These are phyloP conservation scores for Amazona finschi DNA, from an alignment of 2,797 vertebrate species.

Conservation along the genomic window DNA sequence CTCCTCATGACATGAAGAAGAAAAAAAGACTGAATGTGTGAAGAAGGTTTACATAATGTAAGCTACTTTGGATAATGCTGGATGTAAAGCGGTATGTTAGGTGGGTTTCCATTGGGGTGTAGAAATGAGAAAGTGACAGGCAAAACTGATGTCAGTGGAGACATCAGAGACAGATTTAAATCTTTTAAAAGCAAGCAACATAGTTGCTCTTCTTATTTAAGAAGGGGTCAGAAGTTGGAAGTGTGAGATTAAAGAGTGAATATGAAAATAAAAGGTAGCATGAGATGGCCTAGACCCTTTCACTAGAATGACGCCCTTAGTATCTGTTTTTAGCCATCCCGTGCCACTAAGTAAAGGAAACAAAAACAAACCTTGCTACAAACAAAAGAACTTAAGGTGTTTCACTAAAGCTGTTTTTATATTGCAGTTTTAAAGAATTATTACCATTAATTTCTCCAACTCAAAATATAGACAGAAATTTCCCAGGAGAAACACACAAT, in stretches of 20 bases:
- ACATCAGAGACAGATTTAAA: conserved; percentile 63
- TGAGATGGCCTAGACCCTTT: conserved; percentile 67
- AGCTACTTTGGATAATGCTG: conserved; percentile 79
- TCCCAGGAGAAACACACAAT: conserved; percentile 57
- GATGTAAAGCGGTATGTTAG: conserved; percentile 64
- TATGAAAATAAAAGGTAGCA: conserved; percentile 48
- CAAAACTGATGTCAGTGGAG: conserved; percentile 69
- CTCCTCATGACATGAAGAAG: conserved; percentile 98
- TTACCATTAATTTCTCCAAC: conserved; percentile 50
- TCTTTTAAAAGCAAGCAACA: conserved; percentile 61
- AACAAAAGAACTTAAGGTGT: conserved; percentile 71
- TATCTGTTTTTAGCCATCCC: conserved; percentile 61
- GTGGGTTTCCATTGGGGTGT: conserved; percentile 73
- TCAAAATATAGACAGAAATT: conserved; percentile 45
- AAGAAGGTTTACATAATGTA: conserved; percentile 93
- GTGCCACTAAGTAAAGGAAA: conserved; percentile 51
- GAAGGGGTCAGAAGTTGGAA: conserved; percentile 69
- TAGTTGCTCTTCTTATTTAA: conserved; percentile 68
- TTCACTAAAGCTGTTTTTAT: conserved; percentile 75
- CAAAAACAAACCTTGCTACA: conserved; percentile 42
- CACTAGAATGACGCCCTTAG: conserved; percentile 44
- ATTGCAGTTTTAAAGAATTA: conserved; percentile 57
- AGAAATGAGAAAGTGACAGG: conserved; percentile 72
- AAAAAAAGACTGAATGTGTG: conserved; percentile 91
- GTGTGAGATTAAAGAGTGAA: conserved; percentile 55